Evolutionary conservation across 2,797 vertebrate species (phyloP).

Genomic region (Sternarchorhynchus goeldii): DNA sequence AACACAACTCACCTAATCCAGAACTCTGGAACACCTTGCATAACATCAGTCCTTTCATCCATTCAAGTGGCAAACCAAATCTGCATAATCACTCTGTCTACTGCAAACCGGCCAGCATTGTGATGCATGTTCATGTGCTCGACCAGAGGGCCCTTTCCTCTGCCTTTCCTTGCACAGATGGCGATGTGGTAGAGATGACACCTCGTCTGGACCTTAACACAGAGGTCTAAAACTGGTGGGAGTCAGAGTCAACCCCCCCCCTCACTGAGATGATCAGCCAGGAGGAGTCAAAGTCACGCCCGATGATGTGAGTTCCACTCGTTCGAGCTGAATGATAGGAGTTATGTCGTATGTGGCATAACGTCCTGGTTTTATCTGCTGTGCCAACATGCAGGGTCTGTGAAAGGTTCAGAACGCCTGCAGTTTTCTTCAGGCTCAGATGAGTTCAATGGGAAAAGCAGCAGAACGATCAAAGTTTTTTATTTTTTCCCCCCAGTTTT

Average conservation of each 20-base stretch:
- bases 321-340: not conserved
- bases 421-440: not conserved
- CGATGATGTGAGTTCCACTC: conserved; percentile 77
- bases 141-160: not conserved
- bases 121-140: not conserved
- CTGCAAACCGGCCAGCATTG: not conserved
- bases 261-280: conserved; percentile 86
- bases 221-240: conserved; percentile 82
- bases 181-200: conserved; percentile 82
- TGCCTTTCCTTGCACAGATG: conserved; percentile 67
- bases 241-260: conserved; percentile 80
- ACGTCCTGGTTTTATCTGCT: too few species aligned
- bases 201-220: conserved; percentile 79
- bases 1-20: not conserved
- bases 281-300: conserved; percentile 84
- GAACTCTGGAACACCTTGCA: not conserved
- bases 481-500: too few species aligned
- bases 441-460: not conserved
- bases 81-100: too few species aligned
- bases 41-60: too few species aligned
- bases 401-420: not conserved
- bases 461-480: too few species aligned
- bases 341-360: too few species aligned
- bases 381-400: not conserved
- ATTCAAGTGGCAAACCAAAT: too few species aligned